Base-by-base conservation (phyloP, 2,888 invertebrate species). In the Dicyrtomina minuta region DNA sequence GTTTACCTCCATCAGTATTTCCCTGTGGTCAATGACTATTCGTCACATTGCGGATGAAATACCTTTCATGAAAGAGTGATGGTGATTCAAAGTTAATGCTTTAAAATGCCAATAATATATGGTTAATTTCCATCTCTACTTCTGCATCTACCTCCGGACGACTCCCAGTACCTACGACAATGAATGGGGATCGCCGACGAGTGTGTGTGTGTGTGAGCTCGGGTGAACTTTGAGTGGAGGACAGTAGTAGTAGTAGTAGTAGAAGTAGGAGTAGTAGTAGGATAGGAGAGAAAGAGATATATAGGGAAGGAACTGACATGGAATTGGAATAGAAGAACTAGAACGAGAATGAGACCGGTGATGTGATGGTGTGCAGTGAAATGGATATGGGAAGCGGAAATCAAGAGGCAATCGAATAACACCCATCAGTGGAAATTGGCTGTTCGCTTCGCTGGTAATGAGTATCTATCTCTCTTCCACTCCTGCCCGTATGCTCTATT, bases 391-490 rank as follows among this genome's bases (percentile, higher is more conserved):
- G 71, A 73, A 73, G 60, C 73, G 73, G 73, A 73, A 73, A 73
- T 73, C 73, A 73, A 73, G 71, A 71, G 73, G 72, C 70, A 69
- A 71, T 73, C 71, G 68, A 72, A 71, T 70, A 70, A 73, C 70
- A 73, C 73, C 71, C 71, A 72, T 73, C 73, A 73, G 66, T 73
- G 70, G 73, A 73, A 73, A 73, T 73, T 73, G 73, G 65, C 71
- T 73, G 59, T 64, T 66, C 66, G 73, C 66, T 73, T 68, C 43
- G 65, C 66, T 65, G 58, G 70, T 73, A 72, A 73, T 73, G 71
- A 73, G 71, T 73, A 65, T 64, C 69, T 61, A 4, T 22, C 55
- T 55, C 55, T 46, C 44, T 22, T 2, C 43, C 60, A 17, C 20
- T 46, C 46, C n/a, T 15, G 55, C 55, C 13, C 15, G 55, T 27